Evolutionary conservation across 2,113 vertebrate genomes (phyloP).

Genomic region (Pogonocichla stellata): DNA sequence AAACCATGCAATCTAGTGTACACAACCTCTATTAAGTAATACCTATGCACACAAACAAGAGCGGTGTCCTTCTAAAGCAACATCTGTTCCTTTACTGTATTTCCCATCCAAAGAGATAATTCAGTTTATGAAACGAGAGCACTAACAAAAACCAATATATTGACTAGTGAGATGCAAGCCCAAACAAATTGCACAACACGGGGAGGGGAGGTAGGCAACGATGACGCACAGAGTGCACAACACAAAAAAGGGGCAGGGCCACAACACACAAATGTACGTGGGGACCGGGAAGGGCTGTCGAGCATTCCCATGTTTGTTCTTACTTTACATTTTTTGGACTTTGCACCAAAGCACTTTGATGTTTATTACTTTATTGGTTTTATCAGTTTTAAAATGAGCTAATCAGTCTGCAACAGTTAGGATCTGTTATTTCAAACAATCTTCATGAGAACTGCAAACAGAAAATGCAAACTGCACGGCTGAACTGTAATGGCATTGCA

Average conservation of each 20-base stretch:
- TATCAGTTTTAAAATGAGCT: background rate
- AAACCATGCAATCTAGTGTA: background rate
- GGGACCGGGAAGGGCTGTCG: background rate
- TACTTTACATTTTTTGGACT: background rate
- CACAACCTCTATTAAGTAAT: background rate
- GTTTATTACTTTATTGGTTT: background rate
- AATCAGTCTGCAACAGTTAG: background rate
- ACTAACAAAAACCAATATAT: conserved; percentile 12
- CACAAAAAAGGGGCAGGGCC: background rate
- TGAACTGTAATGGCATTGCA: background rate
- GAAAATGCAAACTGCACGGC: background rate
- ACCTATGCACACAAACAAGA: background rate
- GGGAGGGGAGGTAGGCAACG: background rate
- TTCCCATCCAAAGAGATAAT: background rate
- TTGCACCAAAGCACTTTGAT: background rate
- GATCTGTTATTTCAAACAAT: background rate
- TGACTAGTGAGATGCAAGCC: background rate
- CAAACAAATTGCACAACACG: background rate
- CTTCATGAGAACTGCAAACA: background rate
- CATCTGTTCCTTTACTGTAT: background rate
- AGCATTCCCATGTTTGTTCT: background rate
- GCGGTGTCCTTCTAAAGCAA: background rate
- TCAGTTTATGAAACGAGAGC: conserved; percentile 1
- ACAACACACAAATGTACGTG: background rate
- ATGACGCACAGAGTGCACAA: background rate